A percentile compares a stretch with the other conserved stretches of the same genome.
phyloP scores from a whole-genome alignment of 1,140 invertebrate genomes.

The Microplitis mediator region DNA sequence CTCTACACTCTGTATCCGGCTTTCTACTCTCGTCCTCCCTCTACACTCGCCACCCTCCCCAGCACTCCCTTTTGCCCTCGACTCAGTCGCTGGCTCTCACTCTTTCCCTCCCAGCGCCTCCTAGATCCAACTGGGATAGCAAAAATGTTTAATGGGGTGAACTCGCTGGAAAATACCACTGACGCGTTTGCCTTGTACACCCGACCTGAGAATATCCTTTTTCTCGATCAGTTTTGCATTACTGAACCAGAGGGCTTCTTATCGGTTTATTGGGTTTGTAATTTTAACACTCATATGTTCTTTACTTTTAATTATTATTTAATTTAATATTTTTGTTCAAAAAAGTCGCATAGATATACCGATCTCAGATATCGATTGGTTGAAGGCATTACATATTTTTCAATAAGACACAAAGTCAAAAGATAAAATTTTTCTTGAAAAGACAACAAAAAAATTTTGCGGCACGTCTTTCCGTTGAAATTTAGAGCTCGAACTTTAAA shows the following conservation, averaged over 20 bases:
- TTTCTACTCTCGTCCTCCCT: slow-evolving; percentile 26
- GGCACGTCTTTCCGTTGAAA: no score
- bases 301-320: neutral
- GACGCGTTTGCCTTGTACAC: slow-evolving; percentile 40
- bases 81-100: slow-evolving; percentile 49
- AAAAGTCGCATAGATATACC: no score
- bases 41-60: slow-evolving; percentile 26
- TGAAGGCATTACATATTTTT: no score
- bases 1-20: slow-evolving; percentile 26
- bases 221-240: slow-evolving; percentile 53
- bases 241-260: slow-evolving; percentile 37
- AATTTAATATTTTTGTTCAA: no score
- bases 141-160: slow-evolving; percentile 63
- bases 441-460: no score
- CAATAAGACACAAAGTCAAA: no score
- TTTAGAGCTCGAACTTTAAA: no score
- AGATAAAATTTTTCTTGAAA: no score
- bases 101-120: slow-evolving; percentile 41
- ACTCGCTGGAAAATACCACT: slow-evolving; percentile 59
- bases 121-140: slow-evolving; percentile 59
- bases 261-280: slow-evolving; percentile 21
- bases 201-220: slow-evolving; percentile 47
- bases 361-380: no score
- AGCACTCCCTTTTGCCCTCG: slow-evolving; percentile 41
- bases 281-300: neutral